A percentile compares a stretch with the other conserved stretches of the same genome.
Conservation (phyloP, 2,888 invertebrate genomes). For the Tetropium fuscum region DNA sequence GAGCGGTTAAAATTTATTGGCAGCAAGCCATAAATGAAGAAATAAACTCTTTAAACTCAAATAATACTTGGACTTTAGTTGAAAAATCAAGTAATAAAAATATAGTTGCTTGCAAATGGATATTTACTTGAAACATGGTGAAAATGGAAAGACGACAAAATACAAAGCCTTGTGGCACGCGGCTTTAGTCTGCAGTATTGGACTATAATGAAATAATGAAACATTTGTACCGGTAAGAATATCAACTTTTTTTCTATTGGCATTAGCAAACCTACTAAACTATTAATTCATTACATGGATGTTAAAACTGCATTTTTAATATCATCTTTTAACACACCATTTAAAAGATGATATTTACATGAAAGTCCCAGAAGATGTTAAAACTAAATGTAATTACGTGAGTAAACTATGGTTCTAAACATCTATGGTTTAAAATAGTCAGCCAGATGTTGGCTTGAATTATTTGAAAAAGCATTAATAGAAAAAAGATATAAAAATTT, state of each 20-base stretch:
- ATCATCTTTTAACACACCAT: not conserved
- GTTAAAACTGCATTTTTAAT: not conserved
- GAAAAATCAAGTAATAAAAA: not conserved
- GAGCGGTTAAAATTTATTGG: not conserved
- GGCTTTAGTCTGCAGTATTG: not conserved
- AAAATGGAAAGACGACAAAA: not conserved
- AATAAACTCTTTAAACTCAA: not conserved
- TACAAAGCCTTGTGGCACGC: constrained; percentile 3
- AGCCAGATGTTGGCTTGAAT: too few relatives aligned
- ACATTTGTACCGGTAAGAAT: not conserved
- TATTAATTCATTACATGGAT: not conserved
- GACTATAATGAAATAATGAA: not conserved
- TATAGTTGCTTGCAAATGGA: not conserved
- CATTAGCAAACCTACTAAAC: not conserved
- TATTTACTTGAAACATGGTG: not conserved
- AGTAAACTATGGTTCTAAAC: not conserved
- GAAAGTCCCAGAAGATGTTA: not conserved
- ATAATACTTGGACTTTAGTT: not conserved
- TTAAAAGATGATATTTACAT: not conserved
- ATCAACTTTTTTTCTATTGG: not conserved
- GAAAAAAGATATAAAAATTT: not conserved
- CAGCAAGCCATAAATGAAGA: not conserved
- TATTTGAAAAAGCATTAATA: not conserved
- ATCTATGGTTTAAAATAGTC: too few relatives aligned
- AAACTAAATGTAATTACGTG: not conserved